Percentiles rank a stretch among this genome's conserved stretches.
Evolutionary conservation across 2,797 vertebrate species (phyloP).

Genomic region (Tenualosa ilisha): DNA sequence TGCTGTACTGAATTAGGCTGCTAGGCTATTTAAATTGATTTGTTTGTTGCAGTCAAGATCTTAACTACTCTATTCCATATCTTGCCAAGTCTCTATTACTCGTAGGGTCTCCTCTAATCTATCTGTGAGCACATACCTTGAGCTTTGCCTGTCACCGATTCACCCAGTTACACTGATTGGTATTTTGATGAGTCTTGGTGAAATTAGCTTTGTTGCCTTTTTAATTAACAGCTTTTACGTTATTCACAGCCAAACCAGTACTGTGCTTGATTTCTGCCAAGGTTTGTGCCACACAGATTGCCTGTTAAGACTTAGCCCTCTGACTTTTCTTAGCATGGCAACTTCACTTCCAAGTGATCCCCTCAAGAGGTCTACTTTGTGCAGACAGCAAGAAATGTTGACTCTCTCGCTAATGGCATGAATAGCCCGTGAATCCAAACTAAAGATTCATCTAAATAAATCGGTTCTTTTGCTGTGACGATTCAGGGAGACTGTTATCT

Average conservation of each 20-base stretch:
- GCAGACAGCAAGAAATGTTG: slow-evolving; percentile 49
- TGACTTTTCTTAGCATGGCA: slow-evolving; percentile 40
- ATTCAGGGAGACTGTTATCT: slow-evolving; percentile 72
- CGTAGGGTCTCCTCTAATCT: slow-evolving; percentile 53
- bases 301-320: slow-evolving; percentile 46
- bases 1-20: too few species aligned
- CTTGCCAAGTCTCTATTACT: slow-evolving; percentile 43
- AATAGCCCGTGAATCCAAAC: slow-evolving; percentile 46
- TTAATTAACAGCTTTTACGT: not conserved
- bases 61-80: not conserved
- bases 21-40: not conserved
- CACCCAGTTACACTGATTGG: not conserved
- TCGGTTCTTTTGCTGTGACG: slow-evolving; percentile 49
- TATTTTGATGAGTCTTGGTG: slow-evolving; percentile 22
- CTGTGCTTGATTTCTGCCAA: slow-evolving; percentile 55
- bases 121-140: slow-evolving; percentile 42
- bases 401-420: slow-evolving; percentile 56
- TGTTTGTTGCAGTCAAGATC: too few species aligned
- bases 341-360: slow-evolving; percentile 41
- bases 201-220: not conserved
- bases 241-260: not conserved
- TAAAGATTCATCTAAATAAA: slow-evolving; percentile 46
- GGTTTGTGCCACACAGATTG: slow-evolving; percentile 54
- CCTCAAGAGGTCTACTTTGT: slow-evolving; percentile 54
- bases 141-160: slow-evolving; percentile 33